Evolutionary conservation across 2,113 vertebrate species (phyloP), one percentile per base, ranked within the genome.

Genomic region (Azemiops feae): DNA sequence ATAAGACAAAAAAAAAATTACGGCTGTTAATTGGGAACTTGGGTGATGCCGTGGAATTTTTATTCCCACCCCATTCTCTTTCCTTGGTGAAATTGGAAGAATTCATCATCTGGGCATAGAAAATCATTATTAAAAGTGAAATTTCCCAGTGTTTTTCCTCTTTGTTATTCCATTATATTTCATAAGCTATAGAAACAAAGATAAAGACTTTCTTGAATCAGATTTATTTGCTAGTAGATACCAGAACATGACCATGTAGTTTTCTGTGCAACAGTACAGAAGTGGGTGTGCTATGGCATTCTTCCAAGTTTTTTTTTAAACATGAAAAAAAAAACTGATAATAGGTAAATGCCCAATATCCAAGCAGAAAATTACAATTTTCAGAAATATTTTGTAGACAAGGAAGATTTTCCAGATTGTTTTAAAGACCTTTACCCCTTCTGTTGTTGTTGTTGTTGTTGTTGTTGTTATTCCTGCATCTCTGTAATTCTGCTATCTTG

Each of bases 21-120:
- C 27, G 58, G 23, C 87, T 88, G 58, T 95, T 95, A 96, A 96
- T 91, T 0, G 95, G 95, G 85, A 94, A 92, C 92, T 94, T 94
- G 89, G 5, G 52, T 86, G 52, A 90, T 89, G 91, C 57, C 88
- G 94, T 95, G 86, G 47, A 92, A 96, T 93, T 91, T 94, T 94
- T 96, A 43, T 85, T 50, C 91, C 90, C 0, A 1, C 10, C 45
- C 89, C 81, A 45, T n/a, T 81, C 12, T 34, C 16, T 60, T 53
- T 30, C 81, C 81, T 87, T 39, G 58, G 20, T 25, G 14, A 93
- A 90, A 90, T 43, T 85, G 54, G 52, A 91, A 93, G 85, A 93
- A 45, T 22, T 81, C 0, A 1, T 85, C 43, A 47, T 92, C 95
- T 69, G 23, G 91, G 91, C 2, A 10, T 39, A 7, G 90, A 92